Percentiles rank a stretch among this genome's conserved stretches.
phyloP scores from a whole-genome alignment of 2,888 invertebrate genomes.

The Heliconius cydno region DNA sequence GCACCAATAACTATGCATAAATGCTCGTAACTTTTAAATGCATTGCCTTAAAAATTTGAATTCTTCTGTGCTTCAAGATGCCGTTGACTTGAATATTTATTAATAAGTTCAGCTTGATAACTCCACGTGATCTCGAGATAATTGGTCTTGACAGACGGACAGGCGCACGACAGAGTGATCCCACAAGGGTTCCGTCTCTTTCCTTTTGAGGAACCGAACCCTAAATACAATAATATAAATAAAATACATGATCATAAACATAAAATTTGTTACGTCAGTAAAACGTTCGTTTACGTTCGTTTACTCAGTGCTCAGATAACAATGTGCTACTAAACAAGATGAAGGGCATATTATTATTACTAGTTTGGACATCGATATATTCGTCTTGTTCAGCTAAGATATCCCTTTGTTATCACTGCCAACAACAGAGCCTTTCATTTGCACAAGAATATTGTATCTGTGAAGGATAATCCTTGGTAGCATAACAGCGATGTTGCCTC shows the following conservation, averaged over 20 bases:
- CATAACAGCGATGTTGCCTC: constrained; percentile 51
- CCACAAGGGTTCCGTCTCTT: too few relatives aligned
- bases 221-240: too few relatives aligned
- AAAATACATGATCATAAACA: background rate
- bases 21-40: too few relatives aligned
- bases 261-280: background rate
- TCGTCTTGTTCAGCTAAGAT: constrained; percentile 3
- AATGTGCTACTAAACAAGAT: background rate
- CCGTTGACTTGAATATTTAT: too few relatives aligned
- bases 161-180: too few relatives aligned
- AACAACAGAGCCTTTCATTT: constrained; percentile 25
- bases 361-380: constrained; percentile 7
- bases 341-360: background rate
- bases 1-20: too few relatives aligned
- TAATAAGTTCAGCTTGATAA: too few relatives aligned
- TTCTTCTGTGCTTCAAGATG: too few relatives aligned
- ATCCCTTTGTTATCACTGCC: constrained; percentile 19
- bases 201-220: too few relatives aligned
- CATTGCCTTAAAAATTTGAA: too few relatives aligned
- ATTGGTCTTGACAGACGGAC: too few relatives aligned
- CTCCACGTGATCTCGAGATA: too few relatives aligned
- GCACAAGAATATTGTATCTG: constrained; percentile 35
- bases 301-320: background rate
- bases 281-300: background rate
- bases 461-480: constrained; percentile 49